These are phyloP conservation scores for Ivindomyrus marchei DNA, from an alignment of 2,113 vertebrate species.

Conservation along the genomic window DNA sequence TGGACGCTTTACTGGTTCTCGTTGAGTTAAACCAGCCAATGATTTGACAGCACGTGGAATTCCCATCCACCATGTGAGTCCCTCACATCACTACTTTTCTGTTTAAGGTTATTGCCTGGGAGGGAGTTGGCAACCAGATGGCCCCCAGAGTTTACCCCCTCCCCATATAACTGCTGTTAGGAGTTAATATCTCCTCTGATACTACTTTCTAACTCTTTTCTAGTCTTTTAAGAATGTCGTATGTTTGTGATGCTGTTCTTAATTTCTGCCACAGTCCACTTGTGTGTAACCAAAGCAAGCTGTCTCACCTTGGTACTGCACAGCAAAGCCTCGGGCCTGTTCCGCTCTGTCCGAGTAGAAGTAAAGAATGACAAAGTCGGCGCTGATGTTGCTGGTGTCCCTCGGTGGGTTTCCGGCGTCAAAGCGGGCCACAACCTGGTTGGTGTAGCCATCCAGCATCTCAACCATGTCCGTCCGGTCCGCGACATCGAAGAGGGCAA, in stretches of 20 bases:
- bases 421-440: conserved; percentile 78
- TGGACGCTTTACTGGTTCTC: not conserved
- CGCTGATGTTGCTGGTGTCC: conserved; percentile 73
- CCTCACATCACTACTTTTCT: not conserved
- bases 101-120: not conserved
- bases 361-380: conserved; percentile 86
- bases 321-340: conserved; percentile 85
- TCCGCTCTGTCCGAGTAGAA: conserved; percentile 91
- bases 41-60: not conserved
- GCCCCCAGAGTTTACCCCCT: not conserved
- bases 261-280: not conserved
- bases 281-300: not conserved
- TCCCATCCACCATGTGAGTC: not conserved
- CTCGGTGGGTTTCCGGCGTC: conserved; percentile 74
- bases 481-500: conserved; percentile 86
- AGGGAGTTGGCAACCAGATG: not conserved
- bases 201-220: not conserved
- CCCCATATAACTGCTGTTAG: not conserved
- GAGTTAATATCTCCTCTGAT: not conserved
- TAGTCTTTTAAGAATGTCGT: not conserved
- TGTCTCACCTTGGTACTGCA: conserved; percentile 75
- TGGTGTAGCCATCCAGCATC: conserved; percentile 81
- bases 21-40: not conserved
- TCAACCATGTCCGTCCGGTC: conserved; percentile 94
- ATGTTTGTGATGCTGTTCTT: not conserved